Evolutionary conservation across 2,797 vertebrate genomes (phyloP).

Genomic region (Hozukius guyotensis): DNA sequence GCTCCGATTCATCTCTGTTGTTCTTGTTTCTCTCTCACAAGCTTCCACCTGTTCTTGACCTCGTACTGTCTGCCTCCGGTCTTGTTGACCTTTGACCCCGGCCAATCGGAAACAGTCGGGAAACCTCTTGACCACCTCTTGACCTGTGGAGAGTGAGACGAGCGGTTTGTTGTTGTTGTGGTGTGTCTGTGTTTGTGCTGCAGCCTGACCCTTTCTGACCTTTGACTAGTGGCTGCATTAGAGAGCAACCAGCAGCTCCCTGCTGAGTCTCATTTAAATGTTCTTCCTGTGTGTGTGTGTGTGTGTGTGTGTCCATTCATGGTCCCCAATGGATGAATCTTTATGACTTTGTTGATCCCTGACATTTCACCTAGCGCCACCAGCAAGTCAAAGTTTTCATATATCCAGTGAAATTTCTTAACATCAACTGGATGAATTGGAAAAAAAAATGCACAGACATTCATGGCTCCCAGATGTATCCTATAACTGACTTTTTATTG

Average conservation of each 20-base stretch:
- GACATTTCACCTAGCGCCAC: too few species aligned
- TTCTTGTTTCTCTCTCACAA: constrained; percentile 5
- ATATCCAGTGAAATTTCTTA: neutral
- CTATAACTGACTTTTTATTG: too few species aligned
- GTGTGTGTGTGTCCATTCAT: neutral
- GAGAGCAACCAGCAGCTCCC: constrained; percentile 10
- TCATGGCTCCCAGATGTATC: too few species aligned
- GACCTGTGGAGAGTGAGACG: constrained; percentile 31
- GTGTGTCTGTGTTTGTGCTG: neutral
- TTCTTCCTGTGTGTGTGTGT: neutral
- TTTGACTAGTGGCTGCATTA: constrained; percentile 10
- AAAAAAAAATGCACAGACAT: too few species aligned
- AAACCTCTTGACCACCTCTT: constrained; percentile 58
- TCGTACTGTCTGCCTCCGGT: constrained; percentile 15
- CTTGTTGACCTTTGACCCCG: constrained; percentile 61
- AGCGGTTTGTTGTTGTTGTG: constrained; percentile 31
- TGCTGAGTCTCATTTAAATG: neutral
- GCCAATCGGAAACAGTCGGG: constrained; percentile 41
- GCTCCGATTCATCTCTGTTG: neutral
- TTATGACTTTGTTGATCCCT: too few species aligned
- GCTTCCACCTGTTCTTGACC: constrained; percentile 55
- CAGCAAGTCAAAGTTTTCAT: too few species aligned
- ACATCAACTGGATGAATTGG: neutral
- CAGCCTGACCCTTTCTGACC: constrained; percentile 33
- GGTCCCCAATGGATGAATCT: too few species aligned